Conservation (phyloP, 2,888 invertebrate genomes). For the Ormia ochracea region DNA sequence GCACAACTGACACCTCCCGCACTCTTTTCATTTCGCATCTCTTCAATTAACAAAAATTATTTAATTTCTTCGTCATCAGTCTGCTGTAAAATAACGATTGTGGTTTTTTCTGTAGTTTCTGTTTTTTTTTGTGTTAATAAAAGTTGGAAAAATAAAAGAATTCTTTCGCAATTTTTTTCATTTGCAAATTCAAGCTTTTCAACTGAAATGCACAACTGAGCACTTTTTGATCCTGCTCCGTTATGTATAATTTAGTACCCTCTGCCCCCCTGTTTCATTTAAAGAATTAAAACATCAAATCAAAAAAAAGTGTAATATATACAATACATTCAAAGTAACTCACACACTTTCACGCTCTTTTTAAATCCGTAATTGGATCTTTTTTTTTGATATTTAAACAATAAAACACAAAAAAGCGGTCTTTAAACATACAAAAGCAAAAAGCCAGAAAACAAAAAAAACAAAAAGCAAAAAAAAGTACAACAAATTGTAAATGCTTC, state of each 20-base stretch:
- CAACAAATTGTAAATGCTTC: constrained; percentile 46
- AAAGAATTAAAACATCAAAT: constrained; percentile 16
- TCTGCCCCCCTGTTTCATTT: background rate
- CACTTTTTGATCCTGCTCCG: constrained; percentile 1
- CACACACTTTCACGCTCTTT: constrained; percentile 5
- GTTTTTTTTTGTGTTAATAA: constrained; percentile 21
- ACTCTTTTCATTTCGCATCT: constrained; percentile 28
- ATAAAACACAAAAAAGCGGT: constrained; percentile 23
- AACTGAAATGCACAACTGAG: constrained; percentile 1
- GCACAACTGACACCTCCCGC: background rate
- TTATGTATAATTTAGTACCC: constrained; percentile 32
- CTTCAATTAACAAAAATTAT: constrained; percentile 57
- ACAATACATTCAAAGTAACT: background rate
- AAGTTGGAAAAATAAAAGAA: background rate
- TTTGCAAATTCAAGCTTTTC: constrained; percentile 4
- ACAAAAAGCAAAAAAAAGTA: too few species aligned
- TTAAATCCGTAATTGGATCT: constrained; percentile 18
- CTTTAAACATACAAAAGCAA: constrained; percentile 12
- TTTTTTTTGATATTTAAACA: constrained; percentile 39
- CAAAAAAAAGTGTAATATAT: constrained; percentile 6
- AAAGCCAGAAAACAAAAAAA: too few species aligned
- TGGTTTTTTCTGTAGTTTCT: background rate
- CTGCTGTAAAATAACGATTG: constrained; percentile 47
- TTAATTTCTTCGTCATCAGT: constrained; percentile 61
- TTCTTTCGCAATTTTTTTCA: constrained; percentile 24